Evolutionary conservation across 2,113 vertebrate species (phyloP), one percentile per base, ranked within the genome.

Genomic region (Alectura lathami): DNA sequence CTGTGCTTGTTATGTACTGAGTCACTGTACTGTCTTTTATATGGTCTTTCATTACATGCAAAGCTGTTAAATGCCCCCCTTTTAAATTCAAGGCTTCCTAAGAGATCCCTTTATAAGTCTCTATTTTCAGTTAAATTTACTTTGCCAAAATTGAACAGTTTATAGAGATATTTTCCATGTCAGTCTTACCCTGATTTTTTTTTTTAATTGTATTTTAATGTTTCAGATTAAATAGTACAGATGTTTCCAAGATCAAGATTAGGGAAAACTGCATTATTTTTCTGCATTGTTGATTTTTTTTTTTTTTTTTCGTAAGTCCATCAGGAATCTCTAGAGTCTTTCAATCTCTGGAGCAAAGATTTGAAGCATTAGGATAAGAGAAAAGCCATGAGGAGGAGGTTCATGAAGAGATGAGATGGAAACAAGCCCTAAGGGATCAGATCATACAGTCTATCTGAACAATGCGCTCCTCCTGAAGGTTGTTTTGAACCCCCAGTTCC

Each of bases 161-260:
- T 89, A 83, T 84, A 36, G 59, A 57, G 91, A 51, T 91, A 69
- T 85, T 95, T 96, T 91, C 87, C 89, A 88, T 60, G 54, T 95
- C 91, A 70, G 78, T 73, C 32, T 82, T 88, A 94, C 89, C 50
- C 81, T 95, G 91, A 92, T 59, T 83, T 92, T 92, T 93, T 91
- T 96, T 83, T 29, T 17, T n/a, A n/a, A n/a, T n/a, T n/a, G n/a
- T n/a, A 15, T 90, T 96, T 93, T 94, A 94, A 88, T 91, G 50
- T 96, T 96, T 95, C 70, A 87, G 86, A 93, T 97, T 95, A 94
- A 93, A 93, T 83, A 50, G 45, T 87, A 73, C 70, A 73, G 78
- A 93, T 89, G 54, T 89, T 96, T 97, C 91, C 93, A 94, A 91
- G 87, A 95, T 94, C 32, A 94, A 92, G 94, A 95, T 91, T 89